A percentile compares a stretch with the other conserved stretches of the same genome.
phyloP scores from a whole-genome alignment of 2,888 invertebrate species.

The Ganaspis brasiliensis region DNA sequence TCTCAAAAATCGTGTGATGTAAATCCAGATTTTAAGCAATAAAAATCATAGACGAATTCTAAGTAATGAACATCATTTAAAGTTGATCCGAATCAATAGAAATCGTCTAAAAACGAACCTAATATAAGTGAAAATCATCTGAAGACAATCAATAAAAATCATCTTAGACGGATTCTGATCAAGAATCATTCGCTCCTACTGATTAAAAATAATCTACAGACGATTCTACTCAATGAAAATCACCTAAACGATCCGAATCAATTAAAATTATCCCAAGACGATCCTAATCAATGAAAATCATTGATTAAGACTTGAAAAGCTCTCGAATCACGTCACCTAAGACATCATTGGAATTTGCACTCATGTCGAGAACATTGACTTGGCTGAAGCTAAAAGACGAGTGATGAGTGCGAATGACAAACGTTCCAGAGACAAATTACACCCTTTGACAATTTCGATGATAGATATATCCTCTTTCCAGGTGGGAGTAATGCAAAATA shows the following conservation, averaged over 20 bases:
- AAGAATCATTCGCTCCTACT: too few relatives aligned
- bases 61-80: too few relatives aligned
- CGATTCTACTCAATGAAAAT: too few relatives aligned
- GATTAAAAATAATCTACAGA: too few relatives aligned
- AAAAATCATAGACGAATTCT: too few relatives aligned
- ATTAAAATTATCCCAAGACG: neutral
- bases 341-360: constrained; percentile 32
- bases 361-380: constrained; percentile 27
- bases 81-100: too few relatives aligned
- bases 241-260: neutral
- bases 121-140: neutral
- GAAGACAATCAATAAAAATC: neutral
- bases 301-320: constrained; percentile 22
- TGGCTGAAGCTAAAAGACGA: constrained; percentile 37
- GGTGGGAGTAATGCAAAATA: neutral
- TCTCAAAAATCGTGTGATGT: too few relatives aligned
- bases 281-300: neutral
- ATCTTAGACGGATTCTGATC: too few relatives aligned
- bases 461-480: constrained; percentile 17
- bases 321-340: constrained; percentile 27
- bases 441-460: constrained; percentile 27
- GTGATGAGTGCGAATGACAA: constrained; percentile 36
- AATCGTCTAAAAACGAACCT: too few relatives aligned
- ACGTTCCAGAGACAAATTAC: constrained; percentile 40
- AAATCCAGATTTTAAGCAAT: too few relatives aligned